Base-by-base conservation (phyloP, 2,113 vertebrate genomes). In the Tonatia bakeri region DNA sequence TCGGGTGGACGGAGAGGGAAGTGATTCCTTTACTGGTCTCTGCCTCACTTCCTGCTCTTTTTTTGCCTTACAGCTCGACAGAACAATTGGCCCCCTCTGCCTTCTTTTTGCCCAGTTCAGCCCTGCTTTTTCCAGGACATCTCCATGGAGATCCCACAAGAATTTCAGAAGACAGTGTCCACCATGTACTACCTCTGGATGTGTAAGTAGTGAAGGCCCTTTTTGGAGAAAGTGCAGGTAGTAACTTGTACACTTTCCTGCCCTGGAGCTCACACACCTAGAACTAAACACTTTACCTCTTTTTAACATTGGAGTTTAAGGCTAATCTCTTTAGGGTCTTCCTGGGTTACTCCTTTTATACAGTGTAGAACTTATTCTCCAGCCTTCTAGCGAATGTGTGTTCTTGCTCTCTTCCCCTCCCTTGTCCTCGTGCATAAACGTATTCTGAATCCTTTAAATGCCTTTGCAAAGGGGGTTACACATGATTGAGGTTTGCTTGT, bases 61-160 rank as follows among this genome's bases (percentile, higher is more conserved):
- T 47, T 91, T 81, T 80, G 43, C 73, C 70, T 75, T 67, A 38
- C 96, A 99, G 99, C 98, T 24, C 98, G 98, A 88, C 99, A 98
- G 97, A 99, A 99, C 97, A 99, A 99, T 84, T 99, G 99, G 99
- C 99, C 99, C 15, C 99, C 99, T 0, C 90, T 99, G 93, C 99
- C 99, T 0, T 98, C 99, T 0, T 99, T 99, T 98, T 99, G 99
- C 96, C 99, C 99, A 0, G 98, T 99, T 94, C 99, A 99, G 80
- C 99, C 99, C 0, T 99, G 99, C 96, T 99, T 99, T 98, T 99
- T 99, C 98, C 99, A 99, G 91, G 99, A 99, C 98, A 99, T 99
- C 95, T 98, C 98, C 0, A 97, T 99, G 97, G 99, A 99, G 96
- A 99, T 99, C 87, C 99, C 98, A 0, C 99, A 99, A 16, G 99